Evolutionary conservation across 2,113 vertebrate species (phyloP), one percentile per base, ranked within the genome.

Genomic region (Xenopus laevis): DNA sequence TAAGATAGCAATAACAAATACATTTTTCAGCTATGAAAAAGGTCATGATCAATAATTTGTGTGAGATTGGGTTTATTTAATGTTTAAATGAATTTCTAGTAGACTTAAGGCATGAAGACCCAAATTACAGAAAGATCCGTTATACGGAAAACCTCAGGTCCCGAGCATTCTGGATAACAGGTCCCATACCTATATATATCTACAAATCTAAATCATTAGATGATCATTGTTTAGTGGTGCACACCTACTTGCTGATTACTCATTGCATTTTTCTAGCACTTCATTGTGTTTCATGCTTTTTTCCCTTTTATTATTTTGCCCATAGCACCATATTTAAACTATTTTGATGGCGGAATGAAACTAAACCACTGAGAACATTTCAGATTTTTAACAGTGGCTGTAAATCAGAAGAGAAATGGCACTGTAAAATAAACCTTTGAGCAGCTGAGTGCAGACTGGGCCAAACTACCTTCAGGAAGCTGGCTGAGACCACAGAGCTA

Each of bases 241-340:
- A 50, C 2, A 50, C 40, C 72, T 80, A 79, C 77, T 63, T 80
- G 74, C 78, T 82, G 53, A 62, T 79, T 68, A 67, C 71, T 82
- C 23, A 8, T 73, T 75, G 73, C 18, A 78, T 78, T 75, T 75
- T 30, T 8, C 23, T 27, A 27, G 4, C 3, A 66, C 21, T 59
- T 77, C 20, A 63, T 0, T 27, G 2, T 27, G n/a, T n/a, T n/a
- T n/a, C n/a, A n/a, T n/a, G 23, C 4, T 72, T 76, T 80, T 71
- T 68, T 79, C 82, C 78, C 46, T 47, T 52, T 81, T 60, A 86
- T 87, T 83, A 84, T 86, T 82, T 77, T 76, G 64, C 79, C 79
- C 65, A 77, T 1, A 45, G 44, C 82, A 68, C 72, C 59, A 64
- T 81, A 85, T 82, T 64, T 0, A 79, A 83, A 61, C 69, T 79